These are phyloP conservation scores for Epinephelus malabaricus DNA, from an alignment of 2,797 vertebrate species.

Conservation along the genomic window DNA sequence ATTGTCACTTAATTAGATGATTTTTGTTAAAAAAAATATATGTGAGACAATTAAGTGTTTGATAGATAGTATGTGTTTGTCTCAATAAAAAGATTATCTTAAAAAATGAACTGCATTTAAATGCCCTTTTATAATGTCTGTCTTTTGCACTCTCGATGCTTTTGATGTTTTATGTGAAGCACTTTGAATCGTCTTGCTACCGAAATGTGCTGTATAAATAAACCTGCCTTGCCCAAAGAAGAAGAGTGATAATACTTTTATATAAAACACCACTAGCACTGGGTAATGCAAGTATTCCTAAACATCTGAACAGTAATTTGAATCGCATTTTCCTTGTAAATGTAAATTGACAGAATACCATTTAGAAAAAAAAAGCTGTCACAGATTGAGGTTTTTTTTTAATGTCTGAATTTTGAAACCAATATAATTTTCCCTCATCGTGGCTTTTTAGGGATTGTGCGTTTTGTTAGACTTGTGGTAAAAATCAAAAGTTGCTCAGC, in stretches of 20 bases:
- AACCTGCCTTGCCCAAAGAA: background rate
- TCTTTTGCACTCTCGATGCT: too few species aligned
- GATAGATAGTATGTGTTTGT: too few species aligned
- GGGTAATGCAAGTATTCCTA: background rate
- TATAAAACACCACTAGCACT: background rate
- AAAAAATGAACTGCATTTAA: too few species aligned
- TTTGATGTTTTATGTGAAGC: too few species aligned
- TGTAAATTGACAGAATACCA: constrained; percentile 8
- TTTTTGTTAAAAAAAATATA: too few species aligned
- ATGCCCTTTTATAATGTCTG: too few species aligned
- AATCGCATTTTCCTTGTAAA: constrained; percentile 3
- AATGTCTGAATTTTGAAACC: constrained; percentile 12
- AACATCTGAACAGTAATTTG: background rate
- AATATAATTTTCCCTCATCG: background rate
- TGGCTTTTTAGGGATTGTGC: constrained; percentile 4
- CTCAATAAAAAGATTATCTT: too few species aligned
- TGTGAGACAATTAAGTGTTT: too few species aligned
- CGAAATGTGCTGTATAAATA: too few species aligned
- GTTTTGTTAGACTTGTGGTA: constrained; percentile 29
- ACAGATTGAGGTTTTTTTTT: background rate
- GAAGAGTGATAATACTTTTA: background rate
- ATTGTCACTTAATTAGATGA: too few species aligned
- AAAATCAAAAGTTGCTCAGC: constrained; percentile 34
- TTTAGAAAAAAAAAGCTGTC: background rate
- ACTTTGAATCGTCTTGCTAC: too few species aligned